Base-by-base conservation (phyloP, 2,888 invertebrate species). In the Drosophila nr. perissopoda region DNA sequence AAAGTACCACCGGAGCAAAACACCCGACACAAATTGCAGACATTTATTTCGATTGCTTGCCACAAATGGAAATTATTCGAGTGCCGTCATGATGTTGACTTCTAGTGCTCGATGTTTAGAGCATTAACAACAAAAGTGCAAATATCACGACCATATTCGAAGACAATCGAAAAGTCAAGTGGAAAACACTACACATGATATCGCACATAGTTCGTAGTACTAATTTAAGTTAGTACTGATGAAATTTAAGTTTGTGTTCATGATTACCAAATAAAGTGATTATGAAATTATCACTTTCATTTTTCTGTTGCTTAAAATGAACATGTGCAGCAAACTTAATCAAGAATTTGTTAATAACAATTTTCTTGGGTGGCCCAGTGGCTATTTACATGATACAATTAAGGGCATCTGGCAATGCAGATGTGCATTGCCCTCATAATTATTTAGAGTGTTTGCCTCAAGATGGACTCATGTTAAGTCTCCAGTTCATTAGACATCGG, bases 401-500 rank as follows among this genome's bases (percentile, higher is more conserved):
- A 25, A 33, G 45, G 18, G 21, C 54, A 29, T 18, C 11, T 21
- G 45, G 38, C 3, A 10, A 57, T 52, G 52, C 31, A 52, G 31
- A 25, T 25, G 36, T 34, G 29, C 58, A 33, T 49, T 33, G 48
- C 3, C 21, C 33, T 57, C 49, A 75, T 75, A 29, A 62, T 70
- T 78, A 78, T 65, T 53, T 68, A 64, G 62, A 83, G 78, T 73
- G 66, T 69, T 38, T 36, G 72, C 67, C 60, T 56, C n/a, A 42
- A 69, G 69, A 25, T 45, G 65, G 48, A 52, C 40, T 52, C 53
- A 67, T 54, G 66, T 67, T 78, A 79, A 83, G 76, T 71, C 76
- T 78, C 59, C 65, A 68, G 80, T 74, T 85, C 69, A 79, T 84
- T 77, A 79, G 76, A 25, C 56, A 65, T 57, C 31, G 40, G 58